phyloP scores from a whole-genome alignment of 2,797 vertebrate genomes.

The Echeneis naucrates region DNA sequence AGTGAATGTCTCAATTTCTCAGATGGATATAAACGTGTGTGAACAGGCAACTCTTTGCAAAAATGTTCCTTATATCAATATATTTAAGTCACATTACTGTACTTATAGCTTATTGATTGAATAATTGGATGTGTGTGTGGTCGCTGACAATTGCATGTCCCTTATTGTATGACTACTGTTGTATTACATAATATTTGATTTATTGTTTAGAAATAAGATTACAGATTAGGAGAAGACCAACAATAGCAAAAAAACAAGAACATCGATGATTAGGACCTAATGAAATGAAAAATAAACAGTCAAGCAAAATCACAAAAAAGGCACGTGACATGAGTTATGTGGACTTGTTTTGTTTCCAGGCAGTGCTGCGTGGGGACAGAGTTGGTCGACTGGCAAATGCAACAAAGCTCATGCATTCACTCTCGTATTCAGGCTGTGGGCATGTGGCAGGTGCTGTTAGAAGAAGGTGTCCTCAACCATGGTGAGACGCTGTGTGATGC shows the following conservation, averaged over 20 bases:
- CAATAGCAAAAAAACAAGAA: not conserved
- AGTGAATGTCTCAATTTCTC: no score
- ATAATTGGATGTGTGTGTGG: not conserved
- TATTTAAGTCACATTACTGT: no score
- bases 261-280: not conserved
- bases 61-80: no score
- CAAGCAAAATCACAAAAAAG: slow-evolving; percentile 3
- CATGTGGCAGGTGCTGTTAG: slow-evolving; percentile 98
- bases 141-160: not conserved
- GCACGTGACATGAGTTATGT: slow-evolving; percentile 8
- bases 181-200: not conserved
- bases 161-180: not conserved
- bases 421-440: slow-evolving; percentile 95
- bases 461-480: slow-evolving; percentile 96
- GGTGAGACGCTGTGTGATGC: slow-evolving; percentile 83
- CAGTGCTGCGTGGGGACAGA: slow-evolving; percentile 97
- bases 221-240: not conserved
- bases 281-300: not conserved
- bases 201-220: not conserved
- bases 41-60: no score
- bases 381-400: slow-evolving; percentile 97
- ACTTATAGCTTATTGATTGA: no score
- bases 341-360: slow-evolving; percentile 74
- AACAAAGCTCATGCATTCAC: slow-evolving; percentile 94
- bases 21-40: no score